phyloP scores from a whole-genome alignment of 2,797 vertebrate species.

The Epinephelus malabaricus region DNA sequence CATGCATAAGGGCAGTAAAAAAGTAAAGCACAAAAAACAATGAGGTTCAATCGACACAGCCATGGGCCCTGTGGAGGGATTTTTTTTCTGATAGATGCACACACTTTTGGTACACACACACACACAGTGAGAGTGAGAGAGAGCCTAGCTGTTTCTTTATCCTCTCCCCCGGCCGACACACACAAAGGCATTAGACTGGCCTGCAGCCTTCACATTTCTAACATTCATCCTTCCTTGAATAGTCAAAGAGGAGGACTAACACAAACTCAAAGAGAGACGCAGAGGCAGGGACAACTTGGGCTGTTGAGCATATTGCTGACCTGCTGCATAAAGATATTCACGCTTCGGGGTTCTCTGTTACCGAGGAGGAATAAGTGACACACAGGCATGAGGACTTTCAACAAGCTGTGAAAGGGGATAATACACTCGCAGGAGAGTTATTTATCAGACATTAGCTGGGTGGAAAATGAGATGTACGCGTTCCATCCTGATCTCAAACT shows the following conservation, averaged over 20 bases:
- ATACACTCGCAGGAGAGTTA: background rate
- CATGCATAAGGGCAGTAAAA: constrained; percentile 86
- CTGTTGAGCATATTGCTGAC: constrained; percentile 48
- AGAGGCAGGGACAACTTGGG: constrained; percentile 23
- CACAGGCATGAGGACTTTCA: constrained; percentile 7
- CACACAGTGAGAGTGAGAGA: constrained; percentile 21
- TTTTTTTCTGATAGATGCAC: constrained; percentile 32
- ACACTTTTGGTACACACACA: constrained; percentile 36
- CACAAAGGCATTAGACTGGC: constrained; percentile 66
- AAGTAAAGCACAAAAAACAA: constrained; percentile 91
- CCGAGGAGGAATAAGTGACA: constrained; percentile 10
- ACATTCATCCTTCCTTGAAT: constrained; percentile 71
- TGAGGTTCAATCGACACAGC: constrained; percentile 83
- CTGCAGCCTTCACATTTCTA: constrained; percentile 67
- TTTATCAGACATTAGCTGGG: background rate
- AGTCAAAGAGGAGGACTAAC: constrained; percentile 48
- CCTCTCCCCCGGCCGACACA: constrained; percentile 54
- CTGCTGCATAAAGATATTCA: constrained; percentile 53
- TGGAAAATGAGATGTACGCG: background rate
- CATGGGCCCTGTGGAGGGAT: constrained; percentile 23
- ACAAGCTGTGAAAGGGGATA: constrained; percentile 1
- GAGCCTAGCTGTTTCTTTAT: constrained; percentile 58
- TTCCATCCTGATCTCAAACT: background rate
- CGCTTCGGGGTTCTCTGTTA: constrained; percentile 14
- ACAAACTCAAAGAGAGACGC: constrained; percentile 19